Evolutionary conservation across 2,797 vertebrate species (phyloP).

Genomic region (Tragopan temminckii): DNA sequence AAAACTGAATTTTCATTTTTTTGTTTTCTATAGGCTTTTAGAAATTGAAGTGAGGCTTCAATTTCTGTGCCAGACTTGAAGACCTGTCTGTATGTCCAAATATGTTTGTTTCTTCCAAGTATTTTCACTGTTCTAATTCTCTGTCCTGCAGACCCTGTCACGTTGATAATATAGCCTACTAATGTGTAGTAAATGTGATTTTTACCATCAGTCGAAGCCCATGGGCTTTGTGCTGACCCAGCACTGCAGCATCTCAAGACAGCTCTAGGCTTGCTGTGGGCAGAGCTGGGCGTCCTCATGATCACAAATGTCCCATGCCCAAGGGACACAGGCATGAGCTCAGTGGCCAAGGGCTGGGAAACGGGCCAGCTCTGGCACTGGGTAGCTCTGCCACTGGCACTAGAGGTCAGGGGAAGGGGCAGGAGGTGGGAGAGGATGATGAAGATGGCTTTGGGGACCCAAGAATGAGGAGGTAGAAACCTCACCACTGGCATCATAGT

Average conservation of each 20-base stretch:
- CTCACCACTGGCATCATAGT: fast-evolving
- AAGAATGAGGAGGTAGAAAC: neutral
- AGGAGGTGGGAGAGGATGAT: fast-evolving
- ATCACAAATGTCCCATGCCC: neutral
- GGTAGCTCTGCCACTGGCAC: neutral
- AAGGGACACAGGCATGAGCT: neutral
- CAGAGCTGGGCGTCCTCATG: neutral
- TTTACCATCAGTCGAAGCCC: neutral
- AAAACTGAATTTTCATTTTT: neutral
- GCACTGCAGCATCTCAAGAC: fast-evolving
- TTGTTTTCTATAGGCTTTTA: neutral
- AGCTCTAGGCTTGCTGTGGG: fast-evolving
- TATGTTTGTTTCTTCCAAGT: neutral
- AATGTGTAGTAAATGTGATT: neutral
- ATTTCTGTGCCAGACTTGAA: neutral
- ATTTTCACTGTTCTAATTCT: neutral
- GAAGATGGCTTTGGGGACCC: fast-evolving
- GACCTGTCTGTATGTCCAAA: neutral
- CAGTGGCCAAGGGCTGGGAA: neutral
- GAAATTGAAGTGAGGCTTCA: neutral
- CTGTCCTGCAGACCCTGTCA: neutral
- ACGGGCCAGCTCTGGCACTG: neutral
- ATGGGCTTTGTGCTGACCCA: neutral
- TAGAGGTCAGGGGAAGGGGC: neutral
- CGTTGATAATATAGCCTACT: no score